Evolutionary conservation across 2,113 vertebrate species (phyloP), one percentile per base, ranked within the genome.

Genomic region (Aviceda subcristata): DNA sequence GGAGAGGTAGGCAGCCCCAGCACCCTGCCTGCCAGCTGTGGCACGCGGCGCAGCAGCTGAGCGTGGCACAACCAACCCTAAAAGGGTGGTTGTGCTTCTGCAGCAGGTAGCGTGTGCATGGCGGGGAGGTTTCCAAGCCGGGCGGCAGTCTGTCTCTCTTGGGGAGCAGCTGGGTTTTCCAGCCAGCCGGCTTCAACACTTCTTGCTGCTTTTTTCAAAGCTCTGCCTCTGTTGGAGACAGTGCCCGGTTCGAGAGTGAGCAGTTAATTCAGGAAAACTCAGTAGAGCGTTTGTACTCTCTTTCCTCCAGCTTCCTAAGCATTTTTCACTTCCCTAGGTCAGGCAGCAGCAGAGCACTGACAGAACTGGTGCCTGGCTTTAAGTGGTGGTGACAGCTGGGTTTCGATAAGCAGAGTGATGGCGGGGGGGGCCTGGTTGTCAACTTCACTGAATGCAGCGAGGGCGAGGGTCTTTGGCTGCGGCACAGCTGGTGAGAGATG

Each of bases 231-330:
- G 51, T 48, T 0, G 4, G 72, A 80, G 82, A n/a, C 18, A 22
- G 63, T 5, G 60, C 62, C 0, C 6, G n/a, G 51, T 66, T 72
- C 2, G 8, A 87, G 74, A 73, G 18, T 2, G 7, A 60, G 45
- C 36, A 5, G 75, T 45, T 48, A 12, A 36, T 57, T 82, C 36
- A 32, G 72, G 63, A 53, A 46, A 68, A 64, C 45, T 67, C 71
- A 69, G 74, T 66, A 34, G 23, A 56, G 30, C 0, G 0, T 50
- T 83, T 0, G 0, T 41, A 17, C 32, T 63, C 46, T 69, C 48
- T 78, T 83, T 34, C 56, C 75, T 48, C 34, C 39, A 15, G 34
- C 66, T 82, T 56, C 24, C 18, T 46, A 56, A 67, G 57, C 26
- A 3, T 45, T 88, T 75, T 75, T 43, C 36, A 24, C 39, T 68